These are phyloP conservation scores for Tragelaphus scriptus DNA, from an alignment of 2,113 vertebrate genomes.

Conservation along the genomic window DNA sequence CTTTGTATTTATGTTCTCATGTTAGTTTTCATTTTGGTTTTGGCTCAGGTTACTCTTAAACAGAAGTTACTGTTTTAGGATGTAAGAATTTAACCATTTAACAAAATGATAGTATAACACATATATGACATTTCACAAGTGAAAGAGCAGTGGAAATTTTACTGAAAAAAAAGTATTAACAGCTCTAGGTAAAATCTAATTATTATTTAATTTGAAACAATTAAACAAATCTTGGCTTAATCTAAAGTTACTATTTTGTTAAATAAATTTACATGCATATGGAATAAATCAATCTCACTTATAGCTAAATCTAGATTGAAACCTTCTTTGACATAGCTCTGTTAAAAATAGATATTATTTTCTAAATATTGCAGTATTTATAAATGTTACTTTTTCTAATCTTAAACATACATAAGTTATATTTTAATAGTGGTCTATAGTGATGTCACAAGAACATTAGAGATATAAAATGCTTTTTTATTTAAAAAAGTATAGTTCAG, in stretches of 20 bases:
- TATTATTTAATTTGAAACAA: background rate
- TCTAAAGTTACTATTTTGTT: background rate
- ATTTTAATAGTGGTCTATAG: background rate
- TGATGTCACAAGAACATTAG: background rate
- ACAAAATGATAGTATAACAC: background rate
- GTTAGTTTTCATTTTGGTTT: background rate
- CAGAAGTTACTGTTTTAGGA: background rate
- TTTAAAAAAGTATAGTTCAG: background rate
- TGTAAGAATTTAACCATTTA: background rate
- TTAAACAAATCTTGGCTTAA: background rate
- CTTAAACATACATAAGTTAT: background rate
- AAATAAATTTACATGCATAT: background rate
- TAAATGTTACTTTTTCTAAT: background rate
- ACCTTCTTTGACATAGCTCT: background rate
- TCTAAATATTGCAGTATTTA: constrained; percentile 8
- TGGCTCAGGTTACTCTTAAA: background rate
- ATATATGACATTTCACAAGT: background rate
- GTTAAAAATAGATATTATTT: background rate
- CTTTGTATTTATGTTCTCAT: background rate
- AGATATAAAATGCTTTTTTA: background rate
- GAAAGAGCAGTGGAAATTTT: background rate
- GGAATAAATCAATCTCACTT: background rate
- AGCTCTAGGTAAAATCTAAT: background rate
- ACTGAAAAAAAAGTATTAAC: background rate
- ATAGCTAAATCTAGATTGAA: background rate